Evolutionary conservation across 2,888 invertebrate genomes (phyloP).

Genomic region (Parnassius glacialis): DNA sequence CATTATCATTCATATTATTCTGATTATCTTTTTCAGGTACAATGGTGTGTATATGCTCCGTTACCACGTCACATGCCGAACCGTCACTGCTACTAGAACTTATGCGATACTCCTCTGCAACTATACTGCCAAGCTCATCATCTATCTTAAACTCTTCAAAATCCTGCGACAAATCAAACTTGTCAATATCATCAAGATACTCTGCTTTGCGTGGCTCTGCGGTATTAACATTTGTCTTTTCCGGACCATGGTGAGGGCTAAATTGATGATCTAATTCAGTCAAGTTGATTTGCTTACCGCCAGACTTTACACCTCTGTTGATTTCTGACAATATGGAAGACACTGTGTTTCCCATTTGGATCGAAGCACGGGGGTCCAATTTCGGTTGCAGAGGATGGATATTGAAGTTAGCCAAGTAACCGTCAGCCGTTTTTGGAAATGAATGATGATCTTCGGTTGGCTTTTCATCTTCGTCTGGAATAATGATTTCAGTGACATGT

Average conservation of each 20-base stretch:
- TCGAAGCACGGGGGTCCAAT: constrained; percentile 76
- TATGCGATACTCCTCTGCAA: constrained; percentile 76
- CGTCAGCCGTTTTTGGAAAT: constrained; percentile 60
- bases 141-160: constrained; percentile 91
- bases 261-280: constrained; percentile 73
- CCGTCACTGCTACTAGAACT: constrained; percentile 77
- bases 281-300: constrained; percentile 68
- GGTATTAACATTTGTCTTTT: constrained; percentile 47
- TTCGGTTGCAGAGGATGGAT: constrained; percentile 71
- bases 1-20: constrained; percentile 44
- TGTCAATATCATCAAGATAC: constrained; percentile 78
- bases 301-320: constrained; percentile 72
- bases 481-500: constrained; percentile 87
- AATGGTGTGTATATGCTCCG: constrained; percentile 60
- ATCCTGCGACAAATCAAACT: constrained; percentile 86
- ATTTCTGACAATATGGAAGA: constrained; percentile 82
- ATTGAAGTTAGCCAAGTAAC: constrained; percentile 66
- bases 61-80: constrained; percentile 67
- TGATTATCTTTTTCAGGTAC: constrained; percentile 63
- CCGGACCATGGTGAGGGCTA: constrained; percentile 49
- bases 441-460: constrained; percentile 61
- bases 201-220: constrained; percentile 66
- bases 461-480: constrained; percentile 83
- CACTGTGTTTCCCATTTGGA: constrained; percentile 82
- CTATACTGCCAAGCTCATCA: constrained; percentile 82